Evolutionary conservation across 2,888 invertebrate species (phyloP), one percentile per base, ranked within the genome.

Genomic region (Troides aeacus): DNA sequence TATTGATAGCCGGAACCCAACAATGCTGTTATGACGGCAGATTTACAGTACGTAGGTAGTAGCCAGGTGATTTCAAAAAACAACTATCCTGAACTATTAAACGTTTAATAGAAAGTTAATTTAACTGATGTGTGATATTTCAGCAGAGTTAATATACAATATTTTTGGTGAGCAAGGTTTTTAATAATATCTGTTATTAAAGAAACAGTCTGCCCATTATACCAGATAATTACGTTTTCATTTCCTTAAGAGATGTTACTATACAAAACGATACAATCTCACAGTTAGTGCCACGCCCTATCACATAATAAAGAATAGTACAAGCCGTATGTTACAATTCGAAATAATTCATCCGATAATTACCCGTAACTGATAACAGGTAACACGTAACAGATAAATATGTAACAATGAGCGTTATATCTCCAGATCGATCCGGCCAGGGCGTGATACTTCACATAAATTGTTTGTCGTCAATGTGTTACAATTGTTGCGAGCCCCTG

Each of bases 371-470:
- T 68, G 64, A 62, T 71, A 57, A 60, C 57, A 42, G 59, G 62
- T 61, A 68, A 64, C 57, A 30, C 42, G 50, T 73, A 46, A 46
- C 46, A 46, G 46, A 46, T 46, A 72, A 77, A 76, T 77, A 74
- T 77, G 73, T 77, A 78, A 80, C 80, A 81, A 82, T 82, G 78
- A 72, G 73, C 62, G 64, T 73, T 66, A 71, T 82, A 84, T 82
- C 81, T 79, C 73, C 65, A 69, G 77, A 80, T 79, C 81, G 75
- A 70, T 68, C 65, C 75, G 77, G 76, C 73, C 62, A 70, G 81
- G 87, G 86, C 82, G 87, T 78, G 80, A 78, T 78, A 79, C 73
- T 77, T 75, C 80, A 76, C 80, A 82, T 87, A 86, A 85, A 86
- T 87, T 76, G 77, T 79, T 78, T 81, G 82, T 85, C 82, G 81